Base-by-base conservation (phyloP, 2,888 invertebrate species). In the Caenorhabditis imperialis region DNA sequence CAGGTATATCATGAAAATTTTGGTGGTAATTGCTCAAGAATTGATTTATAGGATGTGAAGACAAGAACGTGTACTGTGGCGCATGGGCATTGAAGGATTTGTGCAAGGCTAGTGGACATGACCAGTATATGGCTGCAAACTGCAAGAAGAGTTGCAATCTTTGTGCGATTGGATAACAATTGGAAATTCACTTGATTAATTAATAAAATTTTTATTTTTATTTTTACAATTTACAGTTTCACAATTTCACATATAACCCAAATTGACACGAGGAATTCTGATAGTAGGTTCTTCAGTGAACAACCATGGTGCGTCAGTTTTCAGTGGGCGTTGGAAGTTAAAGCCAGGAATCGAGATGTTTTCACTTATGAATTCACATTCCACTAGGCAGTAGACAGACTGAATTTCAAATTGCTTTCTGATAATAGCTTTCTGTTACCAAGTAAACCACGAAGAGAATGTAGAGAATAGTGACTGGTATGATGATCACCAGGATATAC, bases 381-480 rank as follows among this genome's bases (percentile, higher is more conserved):
- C 73, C 2, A 77, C 75, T 20, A 81, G 40, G 38, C 81, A 81
- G 35, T 78, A 79, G 20, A 79, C 47, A 14, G 75, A 50, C 79
- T 81, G 62, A 51, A 78, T 62, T 35, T 14, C 16, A n/a, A 30
- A n/a, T n/a, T n/a, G n/a, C n/a, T n/a, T n/a, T n/a, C n/a, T n/a
- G n/a, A n/a, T n/a, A n/a, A n/a, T n/a, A n/a, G 30, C 30, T 10
- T 10, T 40, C 30, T 6, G 40, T 90, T 76, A 92, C 91, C 86
- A 94, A 90, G 89, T 94, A 94, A 10, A 91, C 79, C 84, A 93
- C 92, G 89, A 94, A 93, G 1, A 91, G 77, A 44, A 94, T 88
- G 89, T 94, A 94, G 30, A 92, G 86, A 53, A 92, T 82, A 8
- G 92, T 91, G 81, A 92, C 91, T 45, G 93, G 83, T 22, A 91